Conservation (phyloP, 2,797 vertebrate species). For the Rachycentron canadum region DNA sequence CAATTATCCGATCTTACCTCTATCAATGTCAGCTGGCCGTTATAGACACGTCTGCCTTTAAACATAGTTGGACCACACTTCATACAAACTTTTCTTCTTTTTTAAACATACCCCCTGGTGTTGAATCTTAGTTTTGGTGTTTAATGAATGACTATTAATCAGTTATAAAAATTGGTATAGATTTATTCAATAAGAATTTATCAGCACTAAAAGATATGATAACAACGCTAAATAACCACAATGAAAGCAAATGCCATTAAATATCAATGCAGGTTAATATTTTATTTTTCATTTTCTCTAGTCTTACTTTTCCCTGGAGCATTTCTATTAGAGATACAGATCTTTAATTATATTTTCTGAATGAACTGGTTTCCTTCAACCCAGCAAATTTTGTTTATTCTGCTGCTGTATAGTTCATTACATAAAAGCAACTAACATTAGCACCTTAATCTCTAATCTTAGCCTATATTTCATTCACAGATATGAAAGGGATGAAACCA, state of each 20-base stretch:
- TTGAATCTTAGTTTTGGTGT: too few relatives aligned
- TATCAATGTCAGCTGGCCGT: too few relatives aligned
- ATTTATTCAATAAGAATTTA: too few relatives aligned
- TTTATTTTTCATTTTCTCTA: background rate
- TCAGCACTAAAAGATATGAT: background rate
- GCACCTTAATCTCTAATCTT: background rate
- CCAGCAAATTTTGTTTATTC: background rate
- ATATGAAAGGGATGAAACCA: slow-evolving; percentile 45
- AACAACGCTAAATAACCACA: background rate
- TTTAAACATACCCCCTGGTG: too few relatives aligned
- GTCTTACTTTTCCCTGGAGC: background rate
- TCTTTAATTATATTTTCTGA: background rate
- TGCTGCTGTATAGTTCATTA: background rate
- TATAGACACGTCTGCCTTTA: too few relatives aligned
- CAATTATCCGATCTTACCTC: too few relatives aligned
- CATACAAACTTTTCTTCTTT: too few relatives aligned
- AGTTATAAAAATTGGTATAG: too few relatives aligned
- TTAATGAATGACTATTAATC: too few relatives aligned
- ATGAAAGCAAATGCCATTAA: background rate
- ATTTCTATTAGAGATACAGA: background rate
- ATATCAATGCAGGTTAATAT: background rate
- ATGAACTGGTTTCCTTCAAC: background rate
- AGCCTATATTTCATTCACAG: slow-evolving; percentile 11
- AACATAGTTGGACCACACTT: too few relatives aligned
- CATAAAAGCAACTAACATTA: background rate